Percentiles rank a stretch among this genome's conserved stretches.
These are phyloP conservation scores for Latrodectus hesperus DNA, from an alignment of 2,888 invertebrate genomes.

Conservation along the genomic window DNA sequence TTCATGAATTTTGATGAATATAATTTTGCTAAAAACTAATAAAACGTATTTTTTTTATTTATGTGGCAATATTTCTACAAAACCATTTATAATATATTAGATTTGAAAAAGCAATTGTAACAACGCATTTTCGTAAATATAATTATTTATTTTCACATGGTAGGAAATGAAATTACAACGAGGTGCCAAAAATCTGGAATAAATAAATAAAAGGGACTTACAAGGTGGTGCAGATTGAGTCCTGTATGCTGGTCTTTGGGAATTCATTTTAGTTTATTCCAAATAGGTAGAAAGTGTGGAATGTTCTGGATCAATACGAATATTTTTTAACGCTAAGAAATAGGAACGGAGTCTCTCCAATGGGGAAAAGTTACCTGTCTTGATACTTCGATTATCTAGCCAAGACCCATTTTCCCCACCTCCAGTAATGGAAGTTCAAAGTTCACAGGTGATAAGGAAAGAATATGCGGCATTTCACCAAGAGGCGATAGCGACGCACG, in stretches of 20 bases:
- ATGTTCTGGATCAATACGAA: not conserved
- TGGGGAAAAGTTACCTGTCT: conserved; percentile 6
- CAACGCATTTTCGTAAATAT: too few relatives aligned
- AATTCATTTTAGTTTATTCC: not conserved
- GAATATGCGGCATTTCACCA: not conserved
- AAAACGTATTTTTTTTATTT: too few relatives aligned
- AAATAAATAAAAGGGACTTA: conserved; percentile 17
- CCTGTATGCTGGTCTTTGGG: not conserved
- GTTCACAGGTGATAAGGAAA: conserved; percentile 36
- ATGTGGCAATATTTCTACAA: too few relatives aligned
- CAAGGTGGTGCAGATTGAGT: conserved; percentile 49
- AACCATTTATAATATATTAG: too few relatives aligned
- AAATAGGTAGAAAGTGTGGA: not conserved
- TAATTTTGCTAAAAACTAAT: too few relatives aligned
- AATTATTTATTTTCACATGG: too few relatives aligned
- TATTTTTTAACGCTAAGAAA: too few relatives aligned
- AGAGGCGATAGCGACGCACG: not conserved
- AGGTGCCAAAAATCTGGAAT: not conserved
- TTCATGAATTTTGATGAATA: too few relatives aligned
- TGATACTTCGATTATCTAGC: conserved; percentile 25
- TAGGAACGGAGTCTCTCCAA: too few relatives aligned
- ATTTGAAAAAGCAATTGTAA: too few relatives aligned
- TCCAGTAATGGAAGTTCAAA: conserved; percentile 20
- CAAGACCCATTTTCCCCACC: not conserved
- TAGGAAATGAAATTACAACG: not conserved